Evolutionary conservation across 2,888 invertebrate species (phyloP), one percentile per base, ranked within the genome.

Genomic region (Trachelus troglodyta): DNA sequence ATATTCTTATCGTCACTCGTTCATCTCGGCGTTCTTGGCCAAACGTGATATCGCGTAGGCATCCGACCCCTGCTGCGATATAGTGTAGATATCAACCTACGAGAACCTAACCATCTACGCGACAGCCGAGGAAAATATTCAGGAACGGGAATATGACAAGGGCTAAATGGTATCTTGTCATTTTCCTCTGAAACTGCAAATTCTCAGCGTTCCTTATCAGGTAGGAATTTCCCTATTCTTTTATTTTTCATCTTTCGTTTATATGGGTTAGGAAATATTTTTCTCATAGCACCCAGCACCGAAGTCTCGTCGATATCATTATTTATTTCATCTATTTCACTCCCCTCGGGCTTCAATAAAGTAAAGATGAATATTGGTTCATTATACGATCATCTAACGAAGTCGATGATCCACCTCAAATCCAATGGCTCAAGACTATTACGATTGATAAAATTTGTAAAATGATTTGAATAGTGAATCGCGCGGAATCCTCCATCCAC

Each of bases 1-100:
- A 81, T 84, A 84, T 85, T 75, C 77, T 77, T 77, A 74, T 74
- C 37, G 37, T 56, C 74, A 69, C 75, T 75, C 78, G 84, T 80
- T 85, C 87, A 85, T 86, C 87, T 84, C 83, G 84, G 82, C 81
- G 79, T 77, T 83, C 79, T 85, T 79, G 77, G 80, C 85, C 82
- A 81, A 87, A 87, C 84, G 83, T 83, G 83, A 87, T 79, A 80
- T 82, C 82, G 81, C 80, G 79, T 76, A 74, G 75, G 77, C 78
- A 79, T 85, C 80, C 78, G 56, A 56, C 56, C 56, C 56, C 23
- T 6, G 23, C 9, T 23, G 23, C 56, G 23, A 56, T 56, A 23
- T 56, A 6, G 23, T 23, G 56, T 23, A 56, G 56, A 56, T 56
- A 56, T 23, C 56, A 23, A 56, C 23, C 56, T 23, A 56, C 56